These are phyloP conservation scores for Austrofundulus limnaeus DNA, from an alignment of 2,113 vertebrate species.

Conservation along the genomic window DNA sequence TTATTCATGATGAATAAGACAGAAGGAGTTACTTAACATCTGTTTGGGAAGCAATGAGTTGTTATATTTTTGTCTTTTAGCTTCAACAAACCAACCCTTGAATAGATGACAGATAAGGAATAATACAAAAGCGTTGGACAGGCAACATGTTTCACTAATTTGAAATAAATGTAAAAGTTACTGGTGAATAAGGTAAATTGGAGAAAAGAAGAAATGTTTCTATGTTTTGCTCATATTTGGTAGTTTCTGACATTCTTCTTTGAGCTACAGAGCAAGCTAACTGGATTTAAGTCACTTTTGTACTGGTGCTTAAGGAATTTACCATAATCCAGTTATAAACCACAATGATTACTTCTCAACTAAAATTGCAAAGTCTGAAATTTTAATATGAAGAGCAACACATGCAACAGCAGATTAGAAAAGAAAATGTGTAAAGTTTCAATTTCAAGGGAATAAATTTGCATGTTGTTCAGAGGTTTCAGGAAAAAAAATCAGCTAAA, in stretches of 20 bases:
- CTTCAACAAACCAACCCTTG: slow-evolving; percentile 26
- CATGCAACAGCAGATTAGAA: not conserved
- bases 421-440: not conserved
- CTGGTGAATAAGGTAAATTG: too few relatives aligned
- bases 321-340: not conserved
- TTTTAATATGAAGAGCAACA: not conserved
- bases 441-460: not conserved
- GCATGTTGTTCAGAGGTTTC: not conserved
- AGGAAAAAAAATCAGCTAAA: not conserved
- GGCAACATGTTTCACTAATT: not conserved
- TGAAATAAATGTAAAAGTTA: too few relatives aligned
- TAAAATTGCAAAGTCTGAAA: not conserved
- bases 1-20: slow-evolving; percentile 38
- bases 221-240: too few relatives aligned
- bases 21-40: slow-evolving; percentile 26
- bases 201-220: too few relatives aligned
- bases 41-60: slow-evolving; percentile 35
- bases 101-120: slow-evolving; percentile 24
- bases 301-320: not conserved
- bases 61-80: slow-evolving; percentile 15
- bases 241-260: too few relatives aligned
- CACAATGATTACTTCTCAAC: too few relatives aligned
- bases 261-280: not conserved
- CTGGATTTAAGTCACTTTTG: not conserved
- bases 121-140: slow-evolving; percentile 18